Percentiles rank a stretch among this genome's conserved stretches.
These are phyloP conservation scores for Phocoena sinus DNA, from an alignment of 2,113 vertebrate species.

Conservation along the genomic window DNA sequence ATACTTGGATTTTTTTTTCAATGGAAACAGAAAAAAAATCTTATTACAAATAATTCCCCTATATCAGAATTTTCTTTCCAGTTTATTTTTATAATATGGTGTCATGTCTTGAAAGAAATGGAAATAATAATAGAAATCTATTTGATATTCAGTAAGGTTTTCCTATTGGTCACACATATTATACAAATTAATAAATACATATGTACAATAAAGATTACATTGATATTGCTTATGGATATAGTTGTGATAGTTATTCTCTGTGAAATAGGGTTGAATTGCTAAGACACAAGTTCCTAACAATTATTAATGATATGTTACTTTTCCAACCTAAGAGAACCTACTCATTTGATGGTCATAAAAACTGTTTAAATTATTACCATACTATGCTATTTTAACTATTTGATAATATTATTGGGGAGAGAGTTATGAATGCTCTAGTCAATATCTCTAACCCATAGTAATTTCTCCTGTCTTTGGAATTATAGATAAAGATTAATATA, in stretches of 20 bases:
- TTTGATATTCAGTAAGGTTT: neutral
- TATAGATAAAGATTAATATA: neutral
- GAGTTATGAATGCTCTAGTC: neutral
- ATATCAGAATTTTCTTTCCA: neutral
- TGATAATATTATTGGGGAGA: neutral
- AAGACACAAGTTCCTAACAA: neutral
- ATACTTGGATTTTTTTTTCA: neutral
- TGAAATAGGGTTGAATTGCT: neutral
- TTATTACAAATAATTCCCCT: neutral
- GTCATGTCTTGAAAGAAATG: neutral
- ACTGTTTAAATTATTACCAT: neutral
- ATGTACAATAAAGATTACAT: neutral
- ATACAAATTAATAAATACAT: neutral
- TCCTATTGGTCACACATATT: neutral
- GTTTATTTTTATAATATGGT: neutral
- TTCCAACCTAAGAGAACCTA: neutral
- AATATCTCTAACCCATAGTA: neutral
- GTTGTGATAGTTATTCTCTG: neutral
- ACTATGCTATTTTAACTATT: neutral
- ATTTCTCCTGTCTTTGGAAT: neutral
- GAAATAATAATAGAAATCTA: neutral
- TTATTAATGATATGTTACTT: neutral
- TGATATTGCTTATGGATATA: neutral
- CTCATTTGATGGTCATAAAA: neutral
- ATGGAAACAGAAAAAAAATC: neutral